These are phyloP conservation scores for Lycodopsis pacificus DNA, from an alignment of 2,797 vertebrate species.

Conservation along the genomic window DNA sequence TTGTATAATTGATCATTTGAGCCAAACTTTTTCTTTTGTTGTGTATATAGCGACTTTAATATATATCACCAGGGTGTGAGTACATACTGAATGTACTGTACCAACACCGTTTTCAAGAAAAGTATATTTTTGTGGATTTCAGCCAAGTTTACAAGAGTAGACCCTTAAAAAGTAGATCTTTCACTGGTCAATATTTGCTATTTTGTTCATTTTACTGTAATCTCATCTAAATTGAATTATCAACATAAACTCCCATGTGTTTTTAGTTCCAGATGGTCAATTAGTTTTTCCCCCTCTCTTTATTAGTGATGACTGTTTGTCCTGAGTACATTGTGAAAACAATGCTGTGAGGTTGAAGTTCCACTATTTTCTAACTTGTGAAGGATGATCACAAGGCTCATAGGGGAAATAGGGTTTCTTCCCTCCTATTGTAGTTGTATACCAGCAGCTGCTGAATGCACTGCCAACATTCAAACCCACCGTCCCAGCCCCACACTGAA, in stretches of 20 bases:
- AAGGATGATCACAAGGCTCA: constrained; percentile 75
- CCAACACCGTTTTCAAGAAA: constrained; percentile 92
- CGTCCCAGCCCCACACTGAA: constrained; percentile 64
- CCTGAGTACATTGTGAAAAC: constrained; percentile 88
- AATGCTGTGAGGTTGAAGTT: constrained; percentile 90
- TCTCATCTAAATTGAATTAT: constrained; percentile 91
- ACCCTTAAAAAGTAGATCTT: constrained; percentile 95
- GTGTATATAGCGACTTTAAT: constrained; percentile 90
- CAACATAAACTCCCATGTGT: constrained; percentile 86
- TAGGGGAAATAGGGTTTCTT: constrained; percentile 69
- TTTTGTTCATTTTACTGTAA: constrained; percentile 96
- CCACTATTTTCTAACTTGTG: constrained; percentile 87
- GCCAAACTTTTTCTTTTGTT: constrained; percentile 91
- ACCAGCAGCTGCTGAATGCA: constrained; percentile 83
- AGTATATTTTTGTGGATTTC: constrained; percentile 99
- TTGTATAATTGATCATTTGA: constrained; percentile 97
- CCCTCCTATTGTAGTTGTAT: constrained; percentile 72
- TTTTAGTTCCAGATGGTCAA: constrained; percentile 83
- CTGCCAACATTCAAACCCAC: constrained; percentile 80
- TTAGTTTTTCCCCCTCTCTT: constrained; percentile 61
- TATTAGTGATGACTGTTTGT: constrained; percentile 93
- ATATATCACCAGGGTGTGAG: constrained; percentile 96
- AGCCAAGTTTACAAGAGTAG: constrained; percentile 94
- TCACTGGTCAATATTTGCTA: constrained; percentile 97
- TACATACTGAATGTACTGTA: constrained; percentile 91